These are phyloP conservation scores for Erynnis tages DNA, from an alignment of 2,888 invertebrate species.

Conservation along the genomic window DNA sequence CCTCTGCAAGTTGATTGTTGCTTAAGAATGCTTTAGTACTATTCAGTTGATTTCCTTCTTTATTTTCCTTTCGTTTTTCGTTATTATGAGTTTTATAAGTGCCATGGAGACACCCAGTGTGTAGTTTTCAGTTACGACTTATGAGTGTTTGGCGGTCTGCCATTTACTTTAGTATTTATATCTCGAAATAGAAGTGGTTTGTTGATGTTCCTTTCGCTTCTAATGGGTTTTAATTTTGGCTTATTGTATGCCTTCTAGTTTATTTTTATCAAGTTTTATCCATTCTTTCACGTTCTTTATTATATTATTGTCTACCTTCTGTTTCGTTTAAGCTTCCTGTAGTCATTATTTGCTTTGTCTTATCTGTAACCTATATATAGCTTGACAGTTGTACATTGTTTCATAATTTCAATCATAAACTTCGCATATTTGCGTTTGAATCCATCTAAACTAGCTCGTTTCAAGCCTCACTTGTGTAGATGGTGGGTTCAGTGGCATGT, in stretches of 20 bases:
- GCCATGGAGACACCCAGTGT: constrained; percentile 16
- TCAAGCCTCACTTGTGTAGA: background rate
- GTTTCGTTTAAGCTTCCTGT: no score
- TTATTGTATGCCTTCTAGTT: no score
- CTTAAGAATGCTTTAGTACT: constrained; percentile 10
- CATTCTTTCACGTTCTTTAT: no score
- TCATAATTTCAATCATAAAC: background rate
- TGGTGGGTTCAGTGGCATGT: constrained; percentile 24
- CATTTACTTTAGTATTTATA: constrained; percentile 3
- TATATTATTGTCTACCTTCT: no score
- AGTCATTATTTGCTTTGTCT: background rate
- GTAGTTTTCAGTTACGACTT: constrained; percentile 14
- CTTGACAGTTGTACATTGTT: background rate
- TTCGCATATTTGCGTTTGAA: background rate
- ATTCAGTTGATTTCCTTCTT: constrained; percentile 7
- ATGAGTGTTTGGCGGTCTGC: constrained; percentile 14
- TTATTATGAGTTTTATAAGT: constrained; percentile 10
- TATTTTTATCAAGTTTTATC: no score
- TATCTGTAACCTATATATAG: background rate
- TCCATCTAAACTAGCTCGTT: background rate
- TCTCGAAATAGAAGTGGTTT: constrained; percentile 13
- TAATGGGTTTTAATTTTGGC: background rate
- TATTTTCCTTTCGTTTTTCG: constrained; percentile 6
- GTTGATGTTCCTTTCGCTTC: background rate
- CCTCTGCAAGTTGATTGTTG: constrained; percentile 15